phyloP scores from a whole-genome alignment of 2,113 vertebrate genomes.

The Philantomba maxwellii region DNA sequence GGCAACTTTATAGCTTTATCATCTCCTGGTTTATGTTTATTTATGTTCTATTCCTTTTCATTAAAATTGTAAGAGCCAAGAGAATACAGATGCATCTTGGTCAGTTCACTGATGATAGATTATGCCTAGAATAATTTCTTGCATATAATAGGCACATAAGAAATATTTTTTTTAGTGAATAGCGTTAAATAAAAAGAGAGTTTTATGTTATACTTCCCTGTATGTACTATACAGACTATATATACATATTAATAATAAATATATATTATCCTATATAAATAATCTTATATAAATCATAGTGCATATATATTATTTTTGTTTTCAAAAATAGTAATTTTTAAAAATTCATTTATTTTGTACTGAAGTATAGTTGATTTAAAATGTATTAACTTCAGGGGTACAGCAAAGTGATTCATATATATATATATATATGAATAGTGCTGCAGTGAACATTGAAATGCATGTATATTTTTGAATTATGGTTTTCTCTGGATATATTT shows the following conservation, averaged over 20 bases:
- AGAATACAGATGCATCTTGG: neutral
- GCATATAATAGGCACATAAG: fast-evolving
- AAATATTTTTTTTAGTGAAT: neutral
- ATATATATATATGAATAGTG: neutral
- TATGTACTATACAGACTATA: neutral
- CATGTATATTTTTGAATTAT: neutral
- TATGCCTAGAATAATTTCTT: neutral
- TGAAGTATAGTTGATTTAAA: neutral
- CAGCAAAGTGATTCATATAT: neutral
- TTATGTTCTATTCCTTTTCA: neutral
- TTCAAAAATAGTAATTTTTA: neutral
- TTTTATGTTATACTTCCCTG: neutral
- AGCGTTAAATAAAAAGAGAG: neutral
- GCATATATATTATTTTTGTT: neutral
- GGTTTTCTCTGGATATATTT: neutral
- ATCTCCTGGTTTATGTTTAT: neutral
- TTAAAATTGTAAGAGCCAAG: neutral
- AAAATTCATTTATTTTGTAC: neutral
- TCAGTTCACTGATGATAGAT: neutral
- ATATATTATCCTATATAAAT: neutral
- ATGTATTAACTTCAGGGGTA: neutral
- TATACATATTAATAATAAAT: neutral
- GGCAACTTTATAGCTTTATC: neutral
- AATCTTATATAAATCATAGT: neutral
- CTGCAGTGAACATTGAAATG: neutral